These are phyloP conservation scores for Slavum lentiscoides DNA, from an alignment of 2,888 invertebrate species.

Conservation along the genomic window DNA sequence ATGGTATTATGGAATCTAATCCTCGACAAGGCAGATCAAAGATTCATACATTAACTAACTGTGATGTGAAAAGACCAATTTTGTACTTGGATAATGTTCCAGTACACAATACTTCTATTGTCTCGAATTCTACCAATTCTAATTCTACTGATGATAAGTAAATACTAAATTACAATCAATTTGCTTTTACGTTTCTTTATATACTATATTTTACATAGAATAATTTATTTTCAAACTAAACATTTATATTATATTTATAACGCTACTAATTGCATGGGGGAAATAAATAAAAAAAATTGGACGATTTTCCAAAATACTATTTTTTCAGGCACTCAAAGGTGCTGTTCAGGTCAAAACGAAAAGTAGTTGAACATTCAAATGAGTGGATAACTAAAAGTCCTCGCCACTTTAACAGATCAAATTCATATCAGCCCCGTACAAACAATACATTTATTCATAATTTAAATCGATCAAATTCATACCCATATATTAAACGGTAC, in stretches of 20 bases:
- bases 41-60: slow-evolving; percentile 59
- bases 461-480: slow-evolving; percentile 42
- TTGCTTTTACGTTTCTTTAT: not conserved
- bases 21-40: not conserved
- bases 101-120: slow-evolving; percentile 1
- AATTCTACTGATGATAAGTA: slow-evolving; percentile 36
- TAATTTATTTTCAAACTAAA: not conserved
- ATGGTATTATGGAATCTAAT: slow-evolving; percentile 57
- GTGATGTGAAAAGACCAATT: slow-evolving; percentile 54
- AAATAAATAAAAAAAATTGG: not conserved
- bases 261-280: slow-evolving; percentile 31
- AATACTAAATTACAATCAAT: slow-evolving; percentile 12
- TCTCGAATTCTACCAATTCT: slow-evolving; percentile 20
- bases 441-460: slow-evolving; percentile 11
- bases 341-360: slow-evolving; percentile 33
- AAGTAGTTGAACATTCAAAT: not conserved
- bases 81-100: slow-evolving; percentile 52
- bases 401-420: slow-evolving; percentile 24
- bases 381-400: slow-evolving; percentile 25
- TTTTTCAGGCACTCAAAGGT: slow-evolving; percentile 37
- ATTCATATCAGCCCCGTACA: slow-evolving; percentile 23
- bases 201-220: not conserved
- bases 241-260: not conserved
- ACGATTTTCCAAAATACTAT: slow-evolving; percentile 23
- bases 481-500: slow-evolving; percentile 42